phyloP scores from a whole-genome alignment of 30 jellyfish, hydroid and myxozoan species.

The Turritopsis dohrnii region DNA sequence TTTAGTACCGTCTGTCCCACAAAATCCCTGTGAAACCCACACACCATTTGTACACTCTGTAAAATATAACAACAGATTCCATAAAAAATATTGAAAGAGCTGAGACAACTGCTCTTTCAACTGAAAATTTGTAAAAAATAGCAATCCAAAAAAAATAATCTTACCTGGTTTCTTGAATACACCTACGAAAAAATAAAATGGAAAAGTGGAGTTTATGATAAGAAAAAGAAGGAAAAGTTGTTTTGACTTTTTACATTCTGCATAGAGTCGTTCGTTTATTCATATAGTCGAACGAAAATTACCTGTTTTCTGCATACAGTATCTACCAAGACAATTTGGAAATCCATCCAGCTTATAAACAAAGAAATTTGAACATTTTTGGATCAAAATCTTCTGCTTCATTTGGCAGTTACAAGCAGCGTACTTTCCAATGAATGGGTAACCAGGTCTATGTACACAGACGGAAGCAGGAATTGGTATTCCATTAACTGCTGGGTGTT shows the following conservation, averaged over 20 bases:
- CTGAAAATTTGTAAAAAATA: no score
- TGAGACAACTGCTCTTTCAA: neutral
- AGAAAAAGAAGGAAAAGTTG: no score
- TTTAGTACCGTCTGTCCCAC: neutral
- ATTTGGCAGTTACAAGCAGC: neutral
- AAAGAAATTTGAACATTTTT: conserved; percentile 2
- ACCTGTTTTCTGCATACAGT: conserved; percentile 7
- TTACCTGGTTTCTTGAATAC: neutral
- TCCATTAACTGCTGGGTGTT: neutral
- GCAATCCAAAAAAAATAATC: neutral
- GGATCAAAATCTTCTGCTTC: neutral
- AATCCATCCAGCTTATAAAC: conserved; percentile 11
- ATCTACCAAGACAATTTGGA: neutral
- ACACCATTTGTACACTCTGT: neutral
- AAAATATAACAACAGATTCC: neutral
- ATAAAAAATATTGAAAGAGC: no score
- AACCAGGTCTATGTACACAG: conserved; percentile 1
- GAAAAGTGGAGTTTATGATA: no score
- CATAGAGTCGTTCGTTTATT: no score
- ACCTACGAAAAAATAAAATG: neutral
- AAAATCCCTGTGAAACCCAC: neutral
- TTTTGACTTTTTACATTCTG: no score
- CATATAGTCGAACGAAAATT: neutral
- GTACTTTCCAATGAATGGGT: conserved; percentile 7
- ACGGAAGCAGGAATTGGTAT: neutral